Evolutionary conservation across 2,113 vertebrate genomes (phyloP), one percentile per base, ranked within the genome.

Genomic region (Amblyornis subalaris): DNA sequence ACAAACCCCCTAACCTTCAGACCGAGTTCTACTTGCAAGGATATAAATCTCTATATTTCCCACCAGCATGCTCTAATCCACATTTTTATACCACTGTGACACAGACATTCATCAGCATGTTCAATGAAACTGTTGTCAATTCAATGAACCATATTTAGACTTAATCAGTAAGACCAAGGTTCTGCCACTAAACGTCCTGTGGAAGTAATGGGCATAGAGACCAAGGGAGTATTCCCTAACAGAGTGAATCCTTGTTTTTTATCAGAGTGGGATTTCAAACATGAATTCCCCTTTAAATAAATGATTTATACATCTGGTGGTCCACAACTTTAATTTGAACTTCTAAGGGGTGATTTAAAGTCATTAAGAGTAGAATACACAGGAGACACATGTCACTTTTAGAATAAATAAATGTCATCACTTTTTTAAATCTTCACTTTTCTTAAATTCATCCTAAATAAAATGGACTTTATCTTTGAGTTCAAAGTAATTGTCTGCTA

Each of bases 391-490:
- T 14, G 7, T 3, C 9, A 9, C 88, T 91, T 96, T 77, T 75
- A 93, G 83, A 66, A 75, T 26, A 81, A 87, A 58, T 4, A 74
- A 77, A 47, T 3, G 3, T 28, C 2, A 60, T 42, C 8, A 62
- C 62, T 85, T 92, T 90, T 93, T 81, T 42, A 77, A 93, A 44
- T 67, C 58, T 93, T 85, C 35, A 67, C 95, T 93, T 96, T 94
- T 91, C 64, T 65, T 69, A 70, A 58, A 90, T 36, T 91, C 47
- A 61, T 80, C 28, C 47, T 55, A 72, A 77, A 85, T 89, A 80
- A 88, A 92, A 71, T 77, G 6, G 38, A 82, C 50, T 55, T 14
- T 2, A 73, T 36, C 17, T 92, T n/a, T 64, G 29, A 64, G 40
- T 55, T 77, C 31, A 51, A 69, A 94, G 89, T 78, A 80, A 93